phyloP scores from a whole-genome alignment of 2,113 vertebrate species.

The Myotis lucifugus region DNA sequence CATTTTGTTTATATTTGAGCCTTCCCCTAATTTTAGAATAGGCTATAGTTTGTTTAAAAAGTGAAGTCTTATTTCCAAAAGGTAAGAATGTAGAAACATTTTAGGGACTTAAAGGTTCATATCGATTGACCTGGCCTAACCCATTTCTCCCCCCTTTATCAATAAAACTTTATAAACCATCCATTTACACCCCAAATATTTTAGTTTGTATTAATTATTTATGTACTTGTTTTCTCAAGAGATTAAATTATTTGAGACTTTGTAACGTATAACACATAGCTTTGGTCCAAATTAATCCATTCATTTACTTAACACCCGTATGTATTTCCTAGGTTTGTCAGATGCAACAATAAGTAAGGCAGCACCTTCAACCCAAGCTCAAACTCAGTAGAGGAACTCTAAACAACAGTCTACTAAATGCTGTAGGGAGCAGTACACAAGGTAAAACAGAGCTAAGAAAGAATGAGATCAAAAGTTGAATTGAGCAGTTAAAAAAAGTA shows the following conservation, averaged over 20 bases:
- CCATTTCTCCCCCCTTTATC: background rate
- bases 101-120: background rate
- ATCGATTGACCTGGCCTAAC: background rate
- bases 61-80: conserved; percentile 21
- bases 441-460: background rate
- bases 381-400: background rate
- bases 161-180: background rate
- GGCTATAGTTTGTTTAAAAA: background rate
- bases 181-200: background rate
- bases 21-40: background rate
- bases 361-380: background rate
- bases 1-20: background rate
- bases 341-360: background rate
- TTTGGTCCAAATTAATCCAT: background rate
- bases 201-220: background rate
- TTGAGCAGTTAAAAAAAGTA: background rate
- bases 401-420: background rate
- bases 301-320: background rate
- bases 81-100: background rate
- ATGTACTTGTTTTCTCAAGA: background rate
- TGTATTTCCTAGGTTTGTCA: conserved; percentile 28
- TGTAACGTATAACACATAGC: background rate
- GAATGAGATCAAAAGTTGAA: background rate
- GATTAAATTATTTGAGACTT: conserved; percentile 3
- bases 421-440: background rate